Conservation (phyloP, 2,113 vertebrate genomes). For the Corythaeola cristata region DNA sequence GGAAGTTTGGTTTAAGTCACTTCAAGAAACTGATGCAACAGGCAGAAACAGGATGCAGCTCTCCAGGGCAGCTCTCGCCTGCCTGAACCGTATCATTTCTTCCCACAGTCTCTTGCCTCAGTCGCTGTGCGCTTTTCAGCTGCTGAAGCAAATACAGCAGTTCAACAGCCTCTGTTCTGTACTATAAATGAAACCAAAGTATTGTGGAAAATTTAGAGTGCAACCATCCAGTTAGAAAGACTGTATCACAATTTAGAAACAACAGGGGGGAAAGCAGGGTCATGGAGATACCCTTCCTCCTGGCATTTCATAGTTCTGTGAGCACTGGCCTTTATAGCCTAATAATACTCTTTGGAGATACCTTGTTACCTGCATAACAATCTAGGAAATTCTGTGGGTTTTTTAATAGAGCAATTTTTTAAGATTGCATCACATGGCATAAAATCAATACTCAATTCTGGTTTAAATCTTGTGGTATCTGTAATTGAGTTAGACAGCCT, state of each 20-base stretch:
- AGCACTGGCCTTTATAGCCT: neutral
- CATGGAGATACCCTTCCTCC: neutral
- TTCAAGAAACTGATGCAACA: neutral
- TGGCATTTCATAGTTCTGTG: neutral
- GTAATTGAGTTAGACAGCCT: neutral
- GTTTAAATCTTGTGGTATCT: neutral
- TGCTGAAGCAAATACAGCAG: neutral
- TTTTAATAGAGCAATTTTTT: neutral
- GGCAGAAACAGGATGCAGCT: neutral
- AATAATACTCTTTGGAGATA: neutral
- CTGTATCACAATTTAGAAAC: neutral
- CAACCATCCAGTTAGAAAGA: neutral
- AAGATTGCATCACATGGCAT: neutral
- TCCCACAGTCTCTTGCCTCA: neutral
- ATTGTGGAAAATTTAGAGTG: neutral
- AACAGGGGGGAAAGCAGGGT: neutral
- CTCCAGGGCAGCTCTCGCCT: neutral
- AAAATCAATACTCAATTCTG: constrained; percentile 9
- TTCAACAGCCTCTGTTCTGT: neutral
- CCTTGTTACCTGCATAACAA: neutral
- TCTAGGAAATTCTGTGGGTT: neutral
- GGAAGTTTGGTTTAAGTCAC: neutral
- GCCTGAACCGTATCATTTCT: neutral
- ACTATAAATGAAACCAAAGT: neutral
- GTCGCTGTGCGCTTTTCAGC: neutral